Evolutionary conservation across 2,888 invertebrate genomes (phyloP).

Genomic region (Hyposoter dolosus): DNA sequence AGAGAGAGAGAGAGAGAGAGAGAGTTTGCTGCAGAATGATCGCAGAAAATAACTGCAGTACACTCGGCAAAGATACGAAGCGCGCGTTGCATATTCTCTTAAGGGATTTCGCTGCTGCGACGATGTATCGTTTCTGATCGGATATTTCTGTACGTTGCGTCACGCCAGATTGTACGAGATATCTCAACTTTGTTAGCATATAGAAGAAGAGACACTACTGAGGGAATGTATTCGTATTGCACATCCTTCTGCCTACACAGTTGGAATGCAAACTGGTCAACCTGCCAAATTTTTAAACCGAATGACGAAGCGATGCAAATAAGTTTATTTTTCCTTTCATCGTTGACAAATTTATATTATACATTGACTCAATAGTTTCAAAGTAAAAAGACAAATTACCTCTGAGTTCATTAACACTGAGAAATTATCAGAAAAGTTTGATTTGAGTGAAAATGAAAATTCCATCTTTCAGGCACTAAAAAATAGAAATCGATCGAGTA

Average conservation of each 20-base stretch:
- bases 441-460: not conserved
- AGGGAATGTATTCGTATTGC: conserved; percentile 1
- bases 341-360: not conserved
- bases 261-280: not conserved
- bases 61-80: conserved; percentile 23
- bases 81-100: conserved; percentile 7
- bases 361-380: not conserved
- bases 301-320: not conserved
- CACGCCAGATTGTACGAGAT: conserved; percentile 54
- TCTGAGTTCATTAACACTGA: not conserved
- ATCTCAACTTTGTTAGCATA: conserved; percentile 54
- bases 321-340: not conserved
- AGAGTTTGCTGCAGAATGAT: conserved; percentile 61
- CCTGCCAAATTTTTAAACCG: not conserved
- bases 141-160: conserved; percentile 65
- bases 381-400: not conserved
- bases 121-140: conserved; percentile 33
- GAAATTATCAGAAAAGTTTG: not conserved
- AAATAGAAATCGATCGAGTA: not conserved
- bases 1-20: conserved; percentile 8
- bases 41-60: conserved; percentile 59
- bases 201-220: not conserved
- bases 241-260: not conserved
- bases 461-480: not conserved
- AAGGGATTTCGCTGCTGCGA: conserved; percentile 9